Conservation (phyloP, 2,888 invertebrate genomes). For the Noctua fimbriata region DNA sequence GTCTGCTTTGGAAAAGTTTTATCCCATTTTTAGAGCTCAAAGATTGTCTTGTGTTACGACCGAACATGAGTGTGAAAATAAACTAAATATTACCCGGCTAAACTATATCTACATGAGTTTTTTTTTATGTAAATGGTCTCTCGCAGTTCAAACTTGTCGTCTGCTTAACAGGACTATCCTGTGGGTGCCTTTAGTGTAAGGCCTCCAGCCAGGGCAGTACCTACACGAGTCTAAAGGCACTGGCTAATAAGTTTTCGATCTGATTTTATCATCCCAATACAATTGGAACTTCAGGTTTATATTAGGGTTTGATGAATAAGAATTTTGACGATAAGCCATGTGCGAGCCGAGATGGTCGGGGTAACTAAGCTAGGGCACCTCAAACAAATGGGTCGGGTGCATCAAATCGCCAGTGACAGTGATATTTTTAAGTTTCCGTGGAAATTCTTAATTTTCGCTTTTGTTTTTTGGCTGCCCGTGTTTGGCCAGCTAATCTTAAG, state of each 20-base stretch:
- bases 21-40: slow-evolving; percentile 12
- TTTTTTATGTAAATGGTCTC: no score
- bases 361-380: neutral
- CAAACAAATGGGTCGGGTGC: no score
- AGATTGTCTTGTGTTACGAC: neutral
- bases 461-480: neutral
- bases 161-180: no score
- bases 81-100: neutral
- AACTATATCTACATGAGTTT: neutral
- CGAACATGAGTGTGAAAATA: neutral
- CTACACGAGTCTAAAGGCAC: neutral
- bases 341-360: neutral
- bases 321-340: neutral
- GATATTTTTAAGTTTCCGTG: neutral
- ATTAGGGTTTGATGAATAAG: neutral
- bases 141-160: no score
- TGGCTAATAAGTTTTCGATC: neutral
- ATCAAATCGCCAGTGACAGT: neutral
- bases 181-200: no score
- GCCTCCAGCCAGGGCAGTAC: no score
- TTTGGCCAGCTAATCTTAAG: neutral
- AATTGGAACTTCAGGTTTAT: neutral
- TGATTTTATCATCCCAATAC: neutral
- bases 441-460: no score
- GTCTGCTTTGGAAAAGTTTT: neutral